Base-by-base conservation (phyloP, 2,888 invertebrate species). In the Nymphalis c-album region DNA sequence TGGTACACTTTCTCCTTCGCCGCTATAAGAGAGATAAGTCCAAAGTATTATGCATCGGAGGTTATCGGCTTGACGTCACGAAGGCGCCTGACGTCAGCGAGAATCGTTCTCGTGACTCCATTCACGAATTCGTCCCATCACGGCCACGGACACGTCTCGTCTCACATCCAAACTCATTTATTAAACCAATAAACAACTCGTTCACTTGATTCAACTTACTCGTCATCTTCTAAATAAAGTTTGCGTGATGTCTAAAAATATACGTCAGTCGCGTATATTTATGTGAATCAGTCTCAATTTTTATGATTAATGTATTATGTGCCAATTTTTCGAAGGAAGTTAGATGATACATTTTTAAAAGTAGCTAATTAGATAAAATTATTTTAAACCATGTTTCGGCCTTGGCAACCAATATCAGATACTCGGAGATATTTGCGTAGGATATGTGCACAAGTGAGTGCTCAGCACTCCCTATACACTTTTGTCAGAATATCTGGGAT, bases 111-210 rank as follows among this genome's bases (percentile, higher is more conserved):
- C 84, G 84, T 86, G 86, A 85, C 81, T 87, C 87, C 89, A 90
- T 90, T 91, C 90, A 90, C 88, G 81, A 89, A 86, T 81, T 85
- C 83, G 83, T 81, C 80, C 79, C 76, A 75, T 73, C 84, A 85
- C 81, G 86, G 85, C 85, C 87, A 85, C 76, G 86, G 86, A 70
- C 70, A 63, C 64, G 64, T 67, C 69, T 64, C 53, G 40, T 65
- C 61, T 64, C 61, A 71, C 68, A 70, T 66, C 63, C 67, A 67
- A 51, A 70, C 71, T 67, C 60, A 64, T 68, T 70, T 64, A 64
- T 70, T 66, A 57, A 68, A 64, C 63, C 51, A 68, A 63, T 70
- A 67, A 61, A 68, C 40, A 55, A 63, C 48, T 46, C 51, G 66
- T 55, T 35, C 50, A 53, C 59, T 18, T 48, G 22, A 59, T 58